Percentiles rank a stretch among this genome's conserved stretches.
phyloP scores from a whole-genome alignment of 2,113 vertebrate genomes.

The Stegostoma tigrinum region DNA sequence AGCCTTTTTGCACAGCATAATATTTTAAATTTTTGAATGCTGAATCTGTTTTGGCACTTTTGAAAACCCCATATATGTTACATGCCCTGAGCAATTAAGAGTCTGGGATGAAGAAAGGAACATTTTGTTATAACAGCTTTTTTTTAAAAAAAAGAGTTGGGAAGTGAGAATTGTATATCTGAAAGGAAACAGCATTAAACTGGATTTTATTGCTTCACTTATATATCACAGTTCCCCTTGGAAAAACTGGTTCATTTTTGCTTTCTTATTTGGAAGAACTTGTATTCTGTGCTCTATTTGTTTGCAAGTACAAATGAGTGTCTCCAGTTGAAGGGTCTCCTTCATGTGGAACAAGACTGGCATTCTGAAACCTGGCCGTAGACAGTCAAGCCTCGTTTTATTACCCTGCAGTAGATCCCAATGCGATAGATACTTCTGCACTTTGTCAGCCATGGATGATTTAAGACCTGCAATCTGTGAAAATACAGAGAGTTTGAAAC shows the following conservation, averaged over 20 bases:
- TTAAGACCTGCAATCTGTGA: constrained; percentile 38
- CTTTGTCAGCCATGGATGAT: neutral
- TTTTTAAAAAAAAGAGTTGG: neutral
- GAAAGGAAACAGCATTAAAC: neutral
- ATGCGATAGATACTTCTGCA: neutral
- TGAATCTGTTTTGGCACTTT: neutral
- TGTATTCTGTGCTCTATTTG: constrained; percentile 16
- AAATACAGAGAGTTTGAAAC: constrained; percentile 48
- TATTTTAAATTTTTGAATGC: neutral
- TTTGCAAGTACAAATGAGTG: constrained; percentile 36
- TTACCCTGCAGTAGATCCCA: neutral
- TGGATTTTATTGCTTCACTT: neutral
- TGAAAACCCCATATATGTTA: neutral
- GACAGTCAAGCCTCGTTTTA: neutral
- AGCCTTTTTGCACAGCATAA: neutral
- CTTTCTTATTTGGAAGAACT: neutral
- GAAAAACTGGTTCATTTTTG: neutral
- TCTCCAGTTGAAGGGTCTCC: constrained; percentile 52
- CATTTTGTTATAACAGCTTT: neutral
- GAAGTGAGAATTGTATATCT: neutral
- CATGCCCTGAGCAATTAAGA: neutral
- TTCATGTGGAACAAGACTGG: constrained; percentile 52
- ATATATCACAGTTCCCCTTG: neutral
- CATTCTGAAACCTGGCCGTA: constrained; percentile 43
- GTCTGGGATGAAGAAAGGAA: neutral